Base-by-base conservation (phyloP, 2,888 invertebrate genomes). In the Chalcis sispes region DNA sequence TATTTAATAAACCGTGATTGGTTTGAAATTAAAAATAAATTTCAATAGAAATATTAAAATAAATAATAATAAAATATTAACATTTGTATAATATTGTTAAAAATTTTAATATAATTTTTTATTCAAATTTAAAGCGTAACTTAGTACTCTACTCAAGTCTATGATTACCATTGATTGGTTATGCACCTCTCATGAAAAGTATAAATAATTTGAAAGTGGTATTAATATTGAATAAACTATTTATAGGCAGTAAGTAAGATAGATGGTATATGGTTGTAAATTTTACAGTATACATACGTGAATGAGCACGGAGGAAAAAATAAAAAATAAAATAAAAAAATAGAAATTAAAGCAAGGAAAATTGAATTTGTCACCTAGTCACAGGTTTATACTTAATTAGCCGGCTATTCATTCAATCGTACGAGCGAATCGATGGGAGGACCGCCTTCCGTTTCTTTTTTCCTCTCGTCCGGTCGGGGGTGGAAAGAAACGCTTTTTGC, bases 301-400 rank as follows among this genome's bases (percentile, higher is more conserved):
- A n/a, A n/a, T n/a, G n/a, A n/a, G n/a, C n/a, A n/a, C n/a, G n/a
- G n/a, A n/a, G n/a, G n/a, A n/a, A n/a, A n/a, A n/a, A n/a, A 36
- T 10, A 36, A 36, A 8, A 62, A 62, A 46, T 27, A 32, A 32
- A 32, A 32, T 32, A 3, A n/a, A n/a, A n/a, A n/a, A n/a, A 5
- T 15, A 62, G 46, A 62, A 46, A n/a, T n/a, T 40, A 58, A 42
- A 29, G 20, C 7, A 25, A 5, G 25, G 59, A 32, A 61, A 25
- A 36, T 15, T 15, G 13, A n/a, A 7, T 46, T 7, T 20, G 15
- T 13, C 15, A 81, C 80, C 80, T 80, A 80, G 75, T 83, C 81
- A 83, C 82, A 81, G 80, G 77, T 71, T 76, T 81, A 77, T 81
- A 83, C 81, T 84, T 82, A 83, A 82, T 85, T 82, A 83, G 81